Evolutionary conservation across 92 coral and sea anemone species (phyloP), one percentile per base, ranked within the genome.

Genomic region (Ricordea florida): DNA sequence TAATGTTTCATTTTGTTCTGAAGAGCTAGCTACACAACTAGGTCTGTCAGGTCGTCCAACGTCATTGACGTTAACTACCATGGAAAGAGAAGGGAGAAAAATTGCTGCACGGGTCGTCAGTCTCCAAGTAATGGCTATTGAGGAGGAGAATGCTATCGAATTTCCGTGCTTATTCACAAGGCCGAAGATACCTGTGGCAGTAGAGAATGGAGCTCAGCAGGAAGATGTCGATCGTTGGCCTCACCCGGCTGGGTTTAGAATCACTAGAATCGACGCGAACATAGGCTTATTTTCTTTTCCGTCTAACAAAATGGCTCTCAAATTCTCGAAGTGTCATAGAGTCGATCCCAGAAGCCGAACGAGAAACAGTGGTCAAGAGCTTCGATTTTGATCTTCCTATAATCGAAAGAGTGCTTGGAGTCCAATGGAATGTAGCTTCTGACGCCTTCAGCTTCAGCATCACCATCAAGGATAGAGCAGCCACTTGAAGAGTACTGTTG

Each of bases 161-260:
- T 28, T 85, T 30, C 66, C 59, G 21, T 40, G 55, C 1, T 85
- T 78, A 16, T 85, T 78, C 23, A 69, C 82, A 22, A 71, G 58
- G 34, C 72, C 78, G 22, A 48, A 44, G 46, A 31, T 72, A 53
- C 90, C 90, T 4, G 81, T 78, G n/a, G 17, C 57, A 17, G 13
- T 65, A 69, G 11, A 47, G 38, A 50, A 18, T 37, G 36, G 38
- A 26, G 49, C 82, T 7, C 32, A 46, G n/a, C 82, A 82, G 27
- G 44, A 41, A 14, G 77, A 82, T 24, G 74, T 74, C 3, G 68
- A 74, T 48, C 69, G 70, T 31, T 82, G 88, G 88, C 82, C 75
- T 2, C 50, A 81, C 27, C 80, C 72, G 17, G 53, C 34, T 31
- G 87, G 87, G 4, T 24, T 82, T 6, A 33, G 5, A 38, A 13